Percentiles rank a stretch among this genome's conserved stretches.
These are phyloP conservation scores for Synanthedon tipuliformis DNA, from an alignment of 2,888 invertebrate genomes.

Conservation along the genomic window DNA sequence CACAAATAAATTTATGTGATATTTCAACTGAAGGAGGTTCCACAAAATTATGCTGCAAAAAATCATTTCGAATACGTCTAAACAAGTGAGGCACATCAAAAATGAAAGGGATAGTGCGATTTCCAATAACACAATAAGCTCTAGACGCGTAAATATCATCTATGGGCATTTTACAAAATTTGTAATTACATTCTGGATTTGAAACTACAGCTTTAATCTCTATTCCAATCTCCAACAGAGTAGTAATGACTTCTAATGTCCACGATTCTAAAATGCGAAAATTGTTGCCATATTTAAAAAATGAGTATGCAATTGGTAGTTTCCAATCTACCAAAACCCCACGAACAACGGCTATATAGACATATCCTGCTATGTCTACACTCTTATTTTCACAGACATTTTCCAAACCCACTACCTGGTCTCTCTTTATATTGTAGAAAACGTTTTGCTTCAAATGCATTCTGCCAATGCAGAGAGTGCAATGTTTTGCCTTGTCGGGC, in stretches of 20 bases:
- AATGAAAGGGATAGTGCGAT: neutral
- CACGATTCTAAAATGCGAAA: neutral
- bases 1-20: neutral
- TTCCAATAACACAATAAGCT: neutral
- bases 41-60: neutral
- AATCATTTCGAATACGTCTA: neutral
- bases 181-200: neutral
- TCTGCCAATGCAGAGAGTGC: neutral
- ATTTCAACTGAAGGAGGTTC: neutral
- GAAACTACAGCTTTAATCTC: neutral
- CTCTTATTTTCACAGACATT: neutral
- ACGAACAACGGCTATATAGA: neutral
- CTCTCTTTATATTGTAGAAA: neutral
- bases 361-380: neutral
- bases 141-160: neutral
- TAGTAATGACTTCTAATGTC: neutral
- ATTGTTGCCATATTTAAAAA: neutral
- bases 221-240: neutral
- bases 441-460: neutral
- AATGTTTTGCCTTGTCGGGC: neutral
- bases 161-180: neutral
- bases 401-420: neutral
- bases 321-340: neutral
- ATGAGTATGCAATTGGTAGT: neutral
- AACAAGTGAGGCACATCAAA: neutral